Percentiles rank a stretch among this genome's conserved stretches.
phyloP scores from a whole-genome alignment of 1,140 invertebrate genomes.

The Oryctes rhinoceros region DNA sequence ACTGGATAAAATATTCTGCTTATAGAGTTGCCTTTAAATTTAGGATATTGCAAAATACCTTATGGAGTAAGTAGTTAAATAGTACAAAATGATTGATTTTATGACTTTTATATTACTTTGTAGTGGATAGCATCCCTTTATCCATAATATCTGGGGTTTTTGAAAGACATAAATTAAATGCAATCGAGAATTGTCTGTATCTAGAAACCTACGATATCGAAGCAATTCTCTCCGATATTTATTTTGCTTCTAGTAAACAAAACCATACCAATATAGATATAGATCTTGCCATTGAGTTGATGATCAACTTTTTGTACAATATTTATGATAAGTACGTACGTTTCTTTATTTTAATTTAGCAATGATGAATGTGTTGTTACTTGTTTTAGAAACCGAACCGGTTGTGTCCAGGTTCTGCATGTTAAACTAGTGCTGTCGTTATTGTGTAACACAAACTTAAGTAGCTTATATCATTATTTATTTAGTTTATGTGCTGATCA shows the following conservation, averaged over 20 bases:
- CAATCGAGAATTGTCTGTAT: constrained; percentile 67
- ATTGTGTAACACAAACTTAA: constrained; percentile 67
- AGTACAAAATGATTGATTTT: constrained; percentile 1
- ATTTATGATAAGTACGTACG: constrained; percentile 69
- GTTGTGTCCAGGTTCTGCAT: constrained; percentile 64
- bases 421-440: constrained; percentile 71
- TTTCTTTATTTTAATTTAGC: not conserved
- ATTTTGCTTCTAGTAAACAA: constrained; percentile 70
- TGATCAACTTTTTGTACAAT: constrained; percentile 71
- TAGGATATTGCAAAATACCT: constrained; percentile 71
- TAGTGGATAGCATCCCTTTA: constrained; percentile 69
- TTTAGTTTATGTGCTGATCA: constrained; percentile 72
- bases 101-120: constrained; percentile 51
- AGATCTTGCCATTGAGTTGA: constrained; percentile 66
- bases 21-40: constrained; percentile 87
- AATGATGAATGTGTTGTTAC: not conserved
- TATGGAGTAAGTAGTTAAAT: constrained; percentile 65
- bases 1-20: constrained; percentile 80
- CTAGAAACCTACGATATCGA: constrained; percentile 69
- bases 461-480: constrained; percentile 71
- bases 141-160: constrained; percentile 66
- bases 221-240: constrained; percentile 70
- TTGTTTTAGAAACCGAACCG: constrained; percentile 61
- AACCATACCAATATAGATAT: constrained; percentile 65
- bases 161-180: constrained; percentile 68